Base-by-base conservation (phyloP, 2,797 vertebrate species). In the Microctenopoma steveboyesi region DNA sequence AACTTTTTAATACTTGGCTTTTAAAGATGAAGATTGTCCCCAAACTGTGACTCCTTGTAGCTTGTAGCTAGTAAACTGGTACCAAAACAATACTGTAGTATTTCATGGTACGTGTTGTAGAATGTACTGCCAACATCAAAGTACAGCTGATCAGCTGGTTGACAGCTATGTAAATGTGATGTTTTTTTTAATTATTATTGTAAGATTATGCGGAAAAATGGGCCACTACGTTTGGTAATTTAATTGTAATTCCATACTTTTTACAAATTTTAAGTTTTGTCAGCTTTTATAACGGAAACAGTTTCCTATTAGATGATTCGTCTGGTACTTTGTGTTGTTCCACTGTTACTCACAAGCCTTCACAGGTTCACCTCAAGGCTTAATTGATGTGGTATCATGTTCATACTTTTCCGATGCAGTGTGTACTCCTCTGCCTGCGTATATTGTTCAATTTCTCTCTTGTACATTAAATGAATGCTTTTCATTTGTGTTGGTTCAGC, bases 381-480 rank as follows among this genome's bases (percentile, higher is more conserved):
- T 78, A 22, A 70, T 69, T 84, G 71, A 79, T 76, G 76, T 85
- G 78, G 82, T 82, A 64, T 69, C 69, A 42, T 68, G 62, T 69
- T 86, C 58, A 58, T 54, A 35, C 43, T 82, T 79, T 64, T 73
- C 66, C 73, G 51, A 78, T 52, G 69, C 61, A 63, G 61, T 78
- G 59, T 81, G 79, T 74, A 78, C 83, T 81, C 5, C 11, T 82
- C 68, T 82, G 70, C 54, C 78, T 79, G 53, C 43, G 8, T 63
- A 42, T 60, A 63, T 62, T 69, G 53, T 83, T 76, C 39, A 64
- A 82, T 79, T 77, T 53, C 47, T 68, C 47, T 76, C 62, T 71
- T 81, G 69, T 85, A 82, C 59, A 88, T 87, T 87, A 91, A 91
- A 91, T 51, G 14, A 63, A 33, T 83, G 83, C 82, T 77, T 90